Conservation (phyloP, 2,888 invertebrate genomes). For the Dryocosmus kuriphilus region DNA sequence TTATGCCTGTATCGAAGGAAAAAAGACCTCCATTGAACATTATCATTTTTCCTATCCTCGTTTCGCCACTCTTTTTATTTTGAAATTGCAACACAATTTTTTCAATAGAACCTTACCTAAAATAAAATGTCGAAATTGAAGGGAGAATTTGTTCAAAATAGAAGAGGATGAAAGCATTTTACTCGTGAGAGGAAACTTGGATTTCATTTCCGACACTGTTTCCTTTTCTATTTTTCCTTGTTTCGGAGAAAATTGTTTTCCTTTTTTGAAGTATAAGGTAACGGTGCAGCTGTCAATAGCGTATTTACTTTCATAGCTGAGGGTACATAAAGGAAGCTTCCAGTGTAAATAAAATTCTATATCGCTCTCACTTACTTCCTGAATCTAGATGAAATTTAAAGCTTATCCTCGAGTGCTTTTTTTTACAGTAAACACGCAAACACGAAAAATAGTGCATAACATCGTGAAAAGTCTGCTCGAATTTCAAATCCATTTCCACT, state of each 20-base stretch:
- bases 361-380: background rate
- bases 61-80: background rate
- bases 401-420: slow-evolving; percentile 1
- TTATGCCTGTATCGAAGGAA: background rate
- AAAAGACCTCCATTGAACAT: background rate
- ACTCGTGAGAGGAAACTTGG: background rate
- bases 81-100: too few relatives aligned
- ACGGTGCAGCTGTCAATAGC: background rate
- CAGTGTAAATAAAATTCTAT: slow-evolving; percentile 10
- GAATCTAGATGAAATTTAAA: slow-evolving; percentile 20
- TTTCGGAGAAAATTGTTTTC: background rate
- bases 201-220: slow-evolving; percentile 11
- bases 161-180: background rate
- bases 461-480: background rate
- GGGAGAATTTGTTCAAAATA: too few relatives aligned
- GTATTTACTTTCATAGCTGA: slow-evolving; percentile 1
- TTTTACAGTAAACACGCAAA: background rate
- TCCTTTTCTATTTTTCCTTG: background rate
- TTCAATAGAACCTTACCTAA: background rate
- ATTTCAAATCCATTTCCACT: background rate
- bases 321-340: background rate
- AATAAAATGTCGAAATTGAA: too few relatives aligned
- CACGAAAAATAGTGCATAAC: background rate
- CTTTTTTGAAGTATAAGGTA: background rate
- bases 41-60: background rate